A percentile compares a stretch with the other conserved stretches of the same genome.
Conservation (phyloP, 2,888 invertebrate genomes). For the Drosophila nr. perissopoda region DNA sequence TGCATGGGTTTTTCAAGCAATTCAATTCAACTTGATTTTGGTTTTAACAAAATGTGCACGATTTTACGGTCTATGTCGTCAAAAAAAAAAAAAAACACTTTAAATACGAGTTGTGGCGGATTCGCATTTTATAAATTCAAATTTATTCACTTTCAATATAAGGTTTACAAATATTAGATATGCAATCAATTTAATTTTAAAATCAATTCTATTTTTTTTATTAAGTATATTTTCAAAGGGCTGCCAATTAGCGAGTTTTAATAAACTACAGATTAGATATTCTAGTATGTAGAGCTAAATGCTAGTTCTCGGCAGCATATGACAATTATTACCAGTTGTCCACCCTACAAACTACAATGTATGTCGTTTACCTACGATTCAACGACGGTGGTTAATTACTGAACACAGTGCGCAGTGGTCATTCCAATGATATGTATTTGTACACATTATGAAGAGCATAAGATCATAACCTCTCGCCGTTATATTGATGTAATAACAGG, state of each 20-base stretch:
- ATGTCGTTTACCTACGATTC: not conserved
- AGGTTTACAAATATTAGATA: no score
- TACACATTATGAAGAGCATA: not conserved
- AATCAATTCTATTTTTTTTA: not conserved
- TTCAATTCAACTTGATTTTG: not conserved
- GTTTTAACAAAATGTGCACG: not conserved
- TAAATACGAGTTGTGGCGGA: no score
- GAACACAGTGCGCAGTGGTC: not conserved
- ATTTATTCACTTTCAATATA: no score
- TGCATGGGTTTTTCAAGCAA: no score
- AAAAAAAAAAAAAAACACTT: no score
- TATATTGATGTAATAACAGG: slow-evolving; percentile 31
- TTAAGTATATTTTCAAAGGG: not conserved
- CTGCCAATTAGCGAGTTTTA: not conserved
- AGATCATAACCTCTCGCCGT: not conserved
- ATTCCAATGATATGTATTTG: slow-evolving; percentile 6
- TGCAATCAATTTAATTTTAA: no score
- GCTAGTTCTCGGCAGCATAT: not conserved
- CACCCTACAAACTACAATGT: not conserved
- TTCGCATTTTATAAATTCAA: no score
- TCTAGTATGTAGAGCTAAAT: not conserved
- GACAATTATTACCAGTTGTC: not conserved
- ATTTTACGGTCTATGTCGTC: no score
- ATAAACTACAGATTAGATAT: not conserved
- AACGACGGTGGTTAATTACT: not conserved